Evolutionary conservation across 2,888 invertebrate species (phyloP).

Genomic region (Campaea margaritaria): DNA sequence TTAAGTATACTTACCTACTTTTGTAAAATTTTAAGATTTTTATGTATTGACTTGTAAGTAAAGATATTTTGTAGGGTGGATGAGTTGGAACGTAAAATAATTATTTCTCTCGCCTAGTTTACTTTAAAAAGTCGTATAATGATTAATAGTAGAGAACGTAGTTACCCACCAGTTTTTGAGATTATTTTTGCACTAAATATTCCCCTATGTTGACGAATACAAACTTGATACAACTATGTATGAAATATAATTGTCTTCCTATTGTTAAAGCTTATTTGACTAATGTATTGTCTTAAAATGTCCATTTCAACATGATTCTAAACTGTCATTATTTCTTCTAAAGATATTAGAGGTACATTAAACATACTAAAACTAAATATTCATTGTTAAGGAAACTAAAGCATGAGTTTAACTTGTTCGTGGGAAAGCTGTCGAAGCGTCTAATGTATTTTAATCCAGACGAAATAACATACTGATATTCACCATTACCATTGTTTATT

Average conservation of each 20-base stretch:
- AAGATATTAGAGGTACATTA: no score
- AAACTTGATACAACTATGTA: not conserved
- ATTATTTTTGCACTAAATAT: slow-evolving; percentile 2
- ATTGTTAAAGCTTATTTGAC: not conserved
- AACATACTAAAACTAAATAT: no score
- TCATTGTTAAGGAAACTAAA: no score
- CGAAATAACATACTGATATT: no score
- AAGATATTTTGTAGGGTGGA: not conserved
- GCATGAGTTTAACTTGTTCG: no score
- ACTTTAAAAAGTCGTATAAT: not conserved
- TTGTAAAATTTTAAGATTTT: not conserved
- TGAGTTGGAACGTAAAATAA: no score
- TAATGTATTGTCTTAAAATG: not conserved
- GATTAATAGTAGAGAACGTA: not conserved
- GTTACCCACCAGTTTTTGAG: slow-evolving; percentile 5
- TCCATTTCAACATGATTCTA: not conserved
- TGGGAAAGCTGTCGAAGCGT: no score
- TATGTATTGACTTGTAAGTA: slow-evolving; percentile 12
- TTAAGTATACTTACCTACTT: no score
- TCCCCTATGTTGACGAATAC: not conserved
- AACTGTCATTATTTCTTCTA: no score
- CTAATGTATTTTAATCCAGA: no score
- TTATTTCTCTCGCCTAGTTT: not conserved
- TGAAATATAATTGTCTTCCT: not conserved
- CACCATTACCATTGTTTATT: no score